Percentiles rank a stretch among this genome's conserved stretches.
These are phyloP conservation scores for Pterobdella sp. DNA, from an alignment of 2,888 invertebrate species.

Conservation along the genomic window DNA sequence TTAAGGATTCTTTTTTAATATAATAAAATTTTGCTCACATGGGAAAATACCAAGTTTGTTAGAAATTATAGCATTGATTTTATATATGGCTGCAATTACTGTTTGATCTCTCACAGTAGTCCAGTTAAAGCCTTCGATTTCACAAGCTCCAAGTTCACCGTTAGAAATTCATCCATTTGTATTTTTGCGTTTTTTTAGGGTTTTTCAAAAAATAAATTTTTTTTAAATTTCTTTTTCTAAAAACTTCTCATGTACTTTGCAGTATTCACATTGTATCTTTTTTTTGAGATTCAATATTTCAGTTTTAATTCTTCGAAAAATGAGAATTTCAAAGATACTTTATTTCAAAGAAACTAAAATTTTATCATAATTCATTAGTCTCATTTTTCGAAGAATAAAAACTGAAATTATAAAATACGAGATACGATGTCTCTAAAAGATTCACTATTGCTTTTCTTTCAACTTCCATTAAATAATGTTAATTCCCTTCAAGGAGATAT, in stretches of 20 bases:
- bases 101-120: not conserved
- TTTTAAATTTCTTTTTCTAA: not conserved
- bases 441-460: not conserved
- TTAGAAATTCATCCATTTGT: not conserved
- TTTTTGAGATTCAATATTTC: not conserved
- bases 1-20: not conserved
- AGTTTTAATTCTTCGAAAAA: too few species aligned
- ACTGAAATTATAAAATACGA: too few species aligned
- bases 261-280: not conserved
- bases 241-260: not conserved
- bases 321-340: too few species aligned
- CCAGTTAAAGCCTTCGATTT: not conserved
- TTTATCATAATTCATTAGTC: too few species aligned
- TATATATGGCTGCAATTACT: too few species aligned
- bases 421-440: too few species aligned
- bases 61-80: too few species aligned
- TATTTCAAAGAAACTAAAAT: too few species aligned
- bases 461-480: too few species aligned
- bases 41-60: too few species aligned
- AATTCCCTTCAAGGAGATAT: constrained; percentile 49
- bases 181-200: not conserved
- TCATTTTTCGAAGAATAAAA: too few species aligned
- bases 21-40: too few species aligned
- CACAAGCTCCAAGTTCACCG: constrained; percentile 9
- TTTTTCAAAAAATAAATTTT: not conserved